These are phyloP conservation scores for Stegostoma tigrinum DNA, from an alignment of 2,113 vertebrate species.

Conservation along the genomic window DNA sequence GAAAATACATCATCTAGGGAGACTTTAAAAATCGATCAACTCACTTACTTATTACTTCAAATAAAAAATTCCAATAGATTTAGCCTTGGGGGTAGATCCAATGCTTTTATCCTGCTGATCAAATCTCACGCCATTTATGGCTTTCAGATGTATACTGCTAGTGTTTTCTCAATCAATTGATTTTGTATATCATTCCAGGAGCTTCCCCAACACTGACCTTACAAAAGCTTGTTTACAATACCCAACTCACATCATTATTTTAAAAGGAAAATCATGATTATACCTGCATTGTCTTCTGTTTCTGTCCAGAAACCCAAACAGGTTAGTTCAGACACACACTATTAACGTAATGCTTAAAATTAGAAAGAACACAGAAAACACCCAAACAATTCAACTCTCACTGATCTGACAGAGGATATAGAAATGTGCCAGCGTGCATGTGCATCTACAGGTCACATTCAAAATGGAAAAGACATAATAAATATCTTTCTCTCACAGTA, in stretches of 20 bases:
- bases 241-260: background rate
- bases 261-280: background rate
- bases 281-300: background rate
- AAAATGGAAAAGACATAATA: background rate
- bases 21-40: background rate
- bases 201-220: background rate
- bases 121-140: background rate
- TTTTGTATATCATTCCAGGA: background rate
- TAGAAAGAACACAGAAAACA: background rate
- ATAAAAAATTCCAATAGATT: background rate
- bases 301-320: background rate
- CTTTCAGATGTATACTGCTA: background rate
- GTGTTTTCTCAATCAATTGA: background rate
- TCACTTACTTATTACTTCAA: background rate
- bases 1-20: background rate
- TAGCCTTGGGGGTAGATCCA: background rate
- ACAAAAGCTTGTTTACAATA: background rate
- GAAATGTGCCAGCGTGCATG: background rate
- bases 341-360: background rate
- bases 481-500: background rate
- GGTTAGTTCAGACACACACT: background rate
- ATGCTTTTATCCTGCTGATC: background rate
- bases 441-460: background rate
- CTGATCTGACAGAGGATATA: background rate
- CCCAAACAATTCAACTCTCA: background rate